These are phyloP conservation scores for Chloroceryle aenea DNA, from an alignment of 2,113 vertebrate genomes.

Conservation along the genomic window DNA sequence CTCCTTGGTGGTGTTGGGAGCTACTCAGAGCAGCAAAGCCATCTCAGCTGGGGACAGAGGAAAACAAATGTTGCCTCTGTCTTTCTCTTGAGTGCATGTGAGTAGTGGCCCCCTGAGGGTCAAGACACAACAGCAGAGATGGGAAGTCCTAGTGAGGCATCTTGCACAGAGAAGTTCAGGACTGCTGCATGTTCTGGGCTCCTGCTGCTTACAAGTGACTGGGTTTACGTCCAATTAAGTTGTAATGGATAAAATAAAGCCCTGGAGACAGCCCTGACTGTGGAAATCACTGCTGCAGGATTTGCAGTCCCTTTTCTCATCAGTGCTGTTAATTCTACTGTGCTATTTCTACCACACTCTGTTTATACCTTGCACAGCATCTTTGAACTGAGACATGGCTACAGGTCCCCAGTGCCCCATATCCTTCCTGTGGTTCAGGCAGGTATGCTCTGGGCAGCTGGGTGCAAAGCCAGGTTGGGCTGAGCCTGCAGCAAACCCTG, in stretches of 20 bases:
- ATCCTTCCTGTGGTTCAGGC: neutral
- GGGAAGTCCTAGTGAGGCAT: neutral
- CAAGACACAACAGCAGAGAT: rapidly evolving
- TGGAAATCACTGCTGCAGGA: slow-evolving; percentile 48
- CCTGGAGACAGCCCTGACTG: slow-evolving; percentile 19
- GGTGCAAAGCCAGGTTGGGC: neutral
- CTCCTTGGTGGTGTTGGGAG: neutral
- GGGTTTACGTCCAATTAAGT: slow-evolving; percentile 50
- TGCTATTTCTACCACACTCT: neutral
- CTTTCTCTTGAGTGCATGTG: neutral
- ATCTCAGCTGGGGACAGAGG: neutral
- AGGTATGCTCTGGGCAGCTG: neutral
- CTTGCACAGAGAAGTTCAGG: neutral
- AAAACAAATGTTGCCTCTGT: neutral
- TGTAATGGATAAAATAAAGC: slow-evolving; percentile 51
- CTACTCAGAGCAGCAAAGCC: neutral
- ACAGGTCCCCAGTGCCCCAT: neutral
- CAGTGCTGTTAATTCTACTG: neutral
- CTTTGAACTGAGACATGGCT: neutral
- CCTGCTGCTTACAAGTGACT: slow-evolving; percentile 33
- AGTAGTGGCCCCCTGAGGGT: neutral
- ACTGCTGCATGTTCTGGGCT: neutral
- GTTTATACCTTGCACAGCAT: neutral
- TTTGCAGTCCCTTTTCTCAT: slow-evolving; percentile 50
- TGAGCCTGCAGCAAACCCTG: neutral